Percentiles rank a stretch among this genome's conserved stretches.
phyloP scores from a whole-genome alignment of 2,888 invertebrate species.

The Cheilosia scutellata region DNA sequence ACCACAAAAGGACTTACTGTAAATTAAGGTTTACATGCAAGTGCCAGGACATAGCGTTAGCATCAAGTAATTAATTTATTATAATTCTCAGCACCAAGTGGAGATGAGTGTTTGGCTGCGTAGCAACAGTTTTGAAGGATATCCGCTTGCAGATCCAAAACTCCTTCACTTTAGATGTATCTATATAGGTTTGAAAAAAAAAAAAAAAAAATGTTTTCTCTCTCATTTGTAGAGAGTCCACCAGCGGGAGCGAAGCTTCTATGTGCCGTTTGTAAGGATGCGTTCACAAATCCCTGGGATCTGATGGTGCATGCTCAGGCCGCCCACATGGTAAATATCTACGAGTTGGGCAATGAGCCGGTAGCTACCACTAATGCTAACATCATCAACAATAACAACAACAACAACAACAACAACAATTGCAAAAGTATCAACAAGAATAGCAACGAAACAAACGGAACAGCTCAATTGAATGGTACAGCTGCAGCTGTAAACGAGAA shows the following conservation, averaged over 20 bases:
- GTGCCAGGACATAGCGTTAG: slow-evolving; percentile 86
- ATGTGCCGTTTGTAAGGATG: slow-evolving; percentile 88
- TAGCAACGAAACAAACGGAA: slow-evolving; percentile 63
- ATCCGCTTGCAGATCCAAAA: background rate
- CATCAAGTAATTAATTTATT: slow-evolving; percentile 83
- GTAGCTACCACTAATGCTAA: slow-evolving; percentile 74
- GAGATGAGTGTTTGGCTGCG: slow-evolving; percentile 37
- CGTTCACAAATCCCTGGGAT: slow-evolving; percentile 88
- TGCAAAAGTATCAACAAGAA: slow-evolving; percentile 65
- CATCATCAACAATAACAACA: slow-evolving; percentile 71
- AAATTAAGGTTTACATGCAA: slow-evolving; percentile 90
- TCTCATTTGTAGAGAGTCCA: slow-evolving; percentile 80
- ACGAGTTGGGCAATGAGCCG: slow-evolving; percentile 86
- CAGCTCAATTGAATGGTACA: slow-evolving; percentile 73
- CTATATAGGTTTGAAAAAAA: background rate
- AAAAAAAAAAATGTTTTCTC: too few relatives aligned
- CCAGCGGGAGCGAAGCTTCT: slow-evolving; percentile 85
- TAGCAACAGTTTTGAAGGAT: slow-evolving; percentile 16
- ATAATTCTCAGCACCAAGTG: slow-evolving; percentile 48
- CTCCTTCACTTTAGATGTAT: background rate
- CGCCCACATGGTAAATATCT: slow-evolving; percentile 89
- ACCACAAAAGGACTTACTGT: slow-evolving; percentile 90
- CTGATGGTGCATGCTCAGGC: slow-evolving; percentile 89
- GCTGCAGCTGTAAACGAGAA: slow-evolving; percentile 70
- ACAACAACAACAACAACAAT: slow-evolving; percentile 72